These are phyloP conservation scores for Chelon auratus DNA, from an alignment of 2,797 vertebrate genomes.

Conservation along the genomic window DNA sequence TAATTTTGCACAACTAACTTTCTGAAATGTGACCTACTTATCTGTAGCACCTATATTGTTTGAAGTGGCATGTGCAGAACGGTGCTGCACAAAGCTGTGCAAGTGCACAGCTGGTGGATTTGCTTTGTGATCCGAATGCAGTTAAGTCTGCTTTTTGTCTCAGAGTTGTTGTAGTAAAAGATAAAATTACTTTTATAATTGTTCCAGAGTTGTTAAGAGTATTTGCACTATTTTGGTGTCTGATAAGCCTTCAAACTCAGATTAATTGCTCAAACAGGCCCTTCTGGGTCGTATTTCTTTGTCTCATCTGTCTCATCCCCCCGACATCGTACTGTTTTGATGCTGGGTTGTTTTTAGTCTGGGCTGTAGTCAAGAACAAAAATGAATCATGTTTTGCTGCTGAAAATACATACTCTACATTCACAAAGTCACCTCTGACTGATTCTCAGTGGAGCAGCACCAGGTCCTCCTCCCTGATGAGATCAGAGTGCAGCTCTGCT, in stretches of 20 bases:
- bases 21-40: conserved; percentile 8
- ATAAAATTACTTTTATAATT: neutral
- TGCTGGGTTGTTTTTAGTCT: neutral
- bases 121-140: neutral
- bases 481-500: conserved; percentile 19
- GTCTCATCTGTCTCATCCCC: neutral
- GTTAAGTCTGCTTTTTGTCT: neutral
- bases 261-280: neutral
- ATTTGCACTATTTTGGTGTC: neutral
- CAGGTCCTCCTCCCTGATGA: conserved; percentile 33
- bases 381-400: conserved; percentile 11
- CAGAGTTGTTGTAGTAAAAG: neutral
- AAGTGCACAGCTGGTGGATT: neutral
- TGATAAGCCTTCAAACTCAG: neutral
- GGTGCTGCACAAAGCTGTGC: neutral
- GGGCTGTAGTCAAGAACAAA: neutral
- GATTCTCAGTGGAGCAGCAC: conserved; percentile 42
- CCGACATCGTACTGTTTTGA: neutral
- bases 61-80: neutral
- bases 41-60: conserved; percentile 1
- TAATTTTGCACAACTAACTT: neutral
- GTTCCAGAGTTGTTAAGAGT: neutral
- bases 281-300: neutral
- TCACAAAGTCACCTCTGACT: conserved; percentile 68
- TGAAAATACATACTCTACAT: conserved; percentile 42